A percentile compares a stretch with the other conserved stretches of the same genome.
phyloP scores from a whole-genome alignment of 2,797 vertebrate species.

The Nyctibius grandis region DNA sequence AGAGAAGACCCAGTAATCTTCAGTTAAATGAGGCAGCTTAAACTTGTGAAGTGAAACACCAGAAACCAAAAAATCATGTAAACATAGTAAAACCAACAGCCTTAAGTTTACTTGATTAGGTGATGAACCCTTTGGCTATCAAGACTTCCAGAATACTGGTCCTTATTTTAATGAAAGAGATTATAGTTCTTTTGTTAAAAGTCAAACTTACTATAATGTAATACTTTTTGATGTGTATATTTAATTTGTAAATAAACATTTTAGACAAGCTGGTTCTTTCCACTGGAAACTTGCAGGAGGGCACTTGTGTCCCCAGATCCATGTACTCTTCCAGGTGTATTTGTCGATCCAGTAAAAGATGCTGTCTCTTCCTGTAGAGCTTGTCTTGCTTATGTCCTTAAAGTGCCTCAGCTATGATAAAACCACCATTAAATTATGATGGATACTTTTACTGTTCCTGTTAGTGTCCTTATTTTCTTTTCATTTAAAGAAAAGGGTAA shows the following conservation, averaged over 20 bases:
- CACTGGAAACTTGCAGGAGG: not conserved
- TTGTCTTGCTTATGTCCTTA: not conserved
- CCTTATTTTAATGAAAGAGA: not conserved
- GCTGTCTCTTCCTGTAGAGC: not conserved
- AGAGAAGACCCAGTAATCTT: not conserved
- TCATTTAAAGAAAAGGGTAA: not conserved
- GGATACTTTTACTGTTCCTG: not conserved
- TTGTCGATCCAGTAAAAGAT: not conserved
- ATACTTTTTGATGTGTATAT: not conserved
- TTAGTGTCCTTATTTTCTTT: not conserved
- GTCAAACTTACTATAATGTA: not conserved
- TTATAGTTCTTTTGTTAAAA: not conserved
- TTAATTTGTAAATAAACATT: not conserved
- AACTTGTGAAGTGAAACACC: not conserved
- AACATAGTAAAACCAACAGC: not conserved
- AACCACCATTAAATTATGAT: not conserved
- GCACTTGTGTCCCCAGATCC: not conserved
- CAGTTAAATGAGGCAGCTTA: constrained; percentile 15
- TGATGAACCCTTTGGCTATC: not conserved
- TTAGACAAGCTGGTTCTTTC: not conserved
- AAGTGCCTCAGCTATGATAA: not conserved
- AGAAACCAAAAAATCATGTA: not conserved
- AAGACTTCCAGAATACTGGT: not conserved
- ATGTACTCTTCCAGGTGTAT: not conserved
- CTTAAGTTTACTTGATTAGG: not conserved